Conservation (phyloP, 2,797 vertebrate genomes). For the Varecia variegata region DNA sequence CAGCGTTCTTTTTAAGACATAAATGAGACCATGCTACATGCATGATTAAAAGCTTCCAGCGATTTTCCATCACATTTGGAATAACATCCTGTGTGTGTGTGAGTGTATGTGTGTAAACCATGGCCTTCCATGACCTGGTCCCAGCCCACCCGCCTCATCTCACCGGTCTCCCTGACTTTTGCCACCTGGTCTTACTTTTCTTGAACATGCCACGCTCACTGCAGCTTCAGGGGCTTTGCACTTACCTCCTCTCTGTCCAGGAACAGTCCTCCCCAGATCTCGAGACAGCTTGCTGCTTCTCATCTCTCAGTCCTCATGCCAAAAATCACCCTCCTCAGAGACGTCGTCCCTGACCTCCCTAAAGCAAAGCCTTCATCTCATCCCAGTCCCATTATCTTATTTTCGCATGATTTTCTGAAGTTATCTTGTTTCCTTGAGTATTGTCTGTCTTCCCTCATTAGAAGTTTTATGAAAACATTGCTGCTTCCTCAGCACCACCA, state of each 20-base stretch:
- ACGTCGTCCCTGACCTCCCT: background rate
- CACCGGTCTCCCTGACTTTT: background rate
- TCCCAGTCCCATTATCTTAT: background rate
- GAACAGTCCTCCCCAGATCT: background rate
- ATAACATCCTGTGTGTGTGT: background rate
- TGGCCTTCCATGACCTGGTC: background rate
- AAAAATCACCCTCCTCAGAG: background rate
- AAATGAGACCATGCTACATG: background rate
- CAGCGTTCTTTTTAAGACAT: background rate
- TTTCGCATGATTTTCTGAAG: background rate
- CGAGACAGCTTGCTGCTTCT: background rate
- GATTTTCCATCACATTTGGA: background rate
- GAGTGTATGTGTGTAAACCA: background rate
- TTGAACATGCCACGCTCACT: background rate
- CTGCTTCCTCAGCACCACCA: background rate
- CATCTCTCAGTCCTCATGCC: background rate
- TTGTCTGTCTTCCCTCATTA: background rate
- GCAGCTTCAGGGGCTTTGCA: too few relatives aligned
- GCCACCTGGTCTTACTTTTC: background rate
- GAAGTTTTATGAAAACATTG: background rate
- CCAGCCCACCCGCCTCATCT: background rate
- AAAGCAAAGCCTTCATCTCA: background rate
- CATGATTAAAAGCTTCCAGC: background rate
- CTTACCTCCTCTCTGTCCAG: background rate
- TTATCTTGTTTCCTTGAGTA: background rate